These are phyloP conservation scores for Campoletis raptor DNA, from an alignment of 2,888 invertebrate genomes.

Conservation along the genomic window DNA sequence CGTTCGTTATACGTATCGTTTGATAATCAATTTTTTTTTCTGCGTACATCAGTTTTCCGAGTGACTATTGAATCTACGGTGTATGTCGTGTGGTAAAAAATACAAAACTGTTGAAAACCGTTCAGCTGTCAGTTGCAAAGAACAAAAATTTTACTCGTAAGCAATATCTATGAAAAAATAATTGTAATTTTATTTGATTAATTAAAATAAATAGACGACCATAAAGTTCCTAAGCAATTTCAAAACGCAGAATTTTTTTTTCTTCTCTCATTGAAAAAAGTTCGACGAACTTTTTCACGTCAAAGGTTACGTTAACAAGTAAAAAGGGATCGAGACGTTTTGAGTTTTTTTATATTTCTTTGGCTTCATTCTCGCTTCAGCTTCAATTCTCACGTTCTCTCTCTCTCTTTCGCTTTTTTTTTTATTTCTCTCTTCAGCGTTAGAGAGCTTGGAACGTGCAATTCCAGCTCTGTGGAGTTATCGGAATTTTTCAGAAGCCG, in stretches of 20 bases:
- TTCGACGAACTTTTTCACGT: conserved; percentile 62
- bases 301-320: conserved; percentile 52
- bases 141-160: background rate
- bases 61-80: background rate
- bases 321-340: conserved; percentile 34
- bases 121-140: background rate
- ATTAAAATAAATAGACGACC: background rate
- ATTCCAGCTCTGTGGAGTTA: conserved; percentile 54
- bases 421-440: conserved; percentile 10
- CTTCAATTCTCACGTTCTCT: background rate
- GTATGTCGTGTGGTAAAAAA: background rate
- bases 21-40: background rate
- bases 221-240: background rate
- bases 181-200: background rate
- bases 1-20: conserved; percentile 9
- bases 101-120: background rate
- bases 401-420: conserved; percentile 4
- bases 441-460: conserved; percentile 8
- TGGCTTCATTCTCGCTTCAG: background rate
- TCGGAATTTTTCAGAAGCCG: conserved; percentile 51
- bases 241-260: conserved; percentile 17
- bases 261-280: conserved; percentile 69
- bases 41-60: background rate
- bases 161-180: background rate
- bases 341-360: conserved; percentile 15